These are phyloP conservation scores for Ptiloglossa arizonensis DNA, from an alignment of 1,140 invertebrate genomes.

Conservation along the genomic window DNA sequence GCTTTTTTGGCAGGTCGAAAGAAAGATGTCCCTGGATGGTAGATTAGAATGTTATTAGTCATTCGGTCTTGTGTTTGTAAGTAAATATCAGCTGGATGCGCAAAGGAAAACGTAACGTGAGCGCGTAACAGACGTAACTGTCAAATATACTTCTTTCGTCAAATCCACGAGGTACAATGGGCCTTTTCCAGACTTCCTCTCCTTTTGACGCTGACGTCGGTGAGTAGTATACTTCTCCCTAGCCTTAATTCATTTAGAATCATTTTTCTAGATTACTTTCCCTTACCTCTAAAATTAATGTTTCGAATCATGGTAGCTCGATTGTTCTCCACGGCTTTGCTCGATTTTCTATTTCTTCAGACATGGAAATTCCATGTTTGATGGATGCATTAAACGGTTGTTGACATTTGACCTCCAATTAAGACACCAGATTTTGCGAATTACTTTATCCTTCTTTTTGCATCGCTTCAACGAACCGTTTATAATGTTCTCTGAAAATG, in stretches of 20 bases:
- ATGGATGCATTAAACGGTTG: conserved; percentile 59
- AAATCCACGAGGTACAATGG: conserved; percentile 80
- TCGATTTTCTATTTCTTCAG: neutral
- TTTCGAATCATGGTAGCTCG: neutral
- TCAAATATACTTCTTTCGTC: conserved; percentile 21
- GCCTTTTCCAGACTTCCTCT: conserved; percentile 86
- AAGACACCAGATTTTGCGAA: conserved; percentile 33
- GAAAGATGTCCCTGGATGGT: conserved; percentile 71
- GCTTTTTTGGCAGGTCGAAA: conserved; percentile 56
- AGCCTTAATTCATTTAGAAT: conserved; percentile 47
- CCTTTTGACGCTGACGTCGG: conserved; percentile 89
- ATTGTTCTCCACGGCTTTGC: too few species aligned
- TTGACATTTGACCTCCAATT: conserved; percentile 66
- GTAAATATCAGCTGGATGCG: conserved; percentile 74
- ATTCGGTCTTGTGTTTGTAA: conserved; percentile 70
- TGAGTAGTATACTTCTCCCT: conserved; percentile 76
- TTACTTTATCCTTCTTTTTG: neutral
- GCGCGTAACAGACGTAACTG: conserved; percentile 39
- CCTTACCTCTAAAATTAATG: neutral
- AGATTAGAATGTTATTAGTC: conserved; percentile 75
- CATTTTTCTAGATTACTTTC: neutral
- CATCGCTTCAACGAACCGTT: neutral
- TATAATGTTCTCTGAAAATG: neutral
- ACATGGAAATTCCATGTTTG: conserved; percentile 20
- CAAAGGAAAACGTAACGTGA: conserved; percentile 38